These are phyloP conservation scores for Dicerorhinus sumatrensis DNA, from an alignment of 2,113 vertebrate species.

Conservation along the genomic window DNA sequence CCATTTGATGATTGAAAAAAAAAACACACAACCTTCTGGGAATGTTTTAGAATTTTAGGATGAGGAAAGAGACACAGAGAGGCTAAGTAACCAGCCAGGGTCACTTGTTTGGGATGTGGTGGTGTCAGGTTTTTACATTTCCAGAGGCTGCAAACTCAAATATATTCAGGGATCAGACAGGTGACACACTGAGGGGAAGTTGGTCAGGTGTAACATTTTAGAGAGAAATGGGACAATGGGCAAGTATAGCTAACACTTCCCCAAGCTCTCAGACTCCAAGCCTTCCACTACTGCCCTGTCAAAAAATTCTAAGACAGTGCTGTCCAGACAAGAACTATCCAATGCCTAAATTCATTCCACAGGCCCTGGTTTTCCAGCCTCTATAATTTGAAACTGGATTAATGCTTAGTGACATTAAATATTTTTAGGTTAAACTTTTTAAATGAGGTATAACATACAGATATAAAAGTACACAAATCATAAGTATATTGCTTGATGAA, in stretches of 20 bases:
- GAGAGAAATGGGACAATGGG: not conserved
- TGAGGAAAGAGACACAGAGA: not conserved
- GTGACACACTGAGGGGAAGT: not conserved
- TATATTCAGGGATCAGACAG: not conserved
- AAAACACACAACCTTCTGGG: not conserved
- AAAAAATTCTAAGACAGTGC: not conserved
- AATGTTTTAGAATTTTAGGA: not conserved
- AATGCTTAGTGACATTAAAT: not conserved
- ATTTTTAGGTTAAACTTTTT: not conserved
- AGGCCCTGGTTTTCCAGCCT: not conserved
- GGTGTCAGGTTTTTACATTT: not conserved
- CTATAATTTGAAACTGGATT: not conserved
- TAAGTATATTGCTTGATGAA: not conserved
- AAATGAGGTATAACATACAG: not conserved
- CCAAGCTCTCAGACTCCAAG: not conserved
- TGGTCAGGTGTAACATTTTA: not conserved
- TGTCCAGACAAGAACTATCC: not conserved
- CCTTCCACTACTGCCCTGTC: not conserved
- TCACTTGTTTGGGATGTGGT: not conserved
- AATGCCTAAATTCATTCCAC: not conserved
- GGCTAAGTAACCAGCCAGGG: no score
- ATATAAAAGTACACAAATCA: not conserved
- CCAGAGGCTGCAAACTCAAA: not conserved
- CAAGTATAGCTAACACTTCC: not conserved
- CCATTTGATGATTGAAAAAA: slow-evolving; percentile 2